These are phyloP conservation scores for Columba livia DNA, from an alignment of 2,113 vertebrate species.

Conservation along the genomic window DNA sequence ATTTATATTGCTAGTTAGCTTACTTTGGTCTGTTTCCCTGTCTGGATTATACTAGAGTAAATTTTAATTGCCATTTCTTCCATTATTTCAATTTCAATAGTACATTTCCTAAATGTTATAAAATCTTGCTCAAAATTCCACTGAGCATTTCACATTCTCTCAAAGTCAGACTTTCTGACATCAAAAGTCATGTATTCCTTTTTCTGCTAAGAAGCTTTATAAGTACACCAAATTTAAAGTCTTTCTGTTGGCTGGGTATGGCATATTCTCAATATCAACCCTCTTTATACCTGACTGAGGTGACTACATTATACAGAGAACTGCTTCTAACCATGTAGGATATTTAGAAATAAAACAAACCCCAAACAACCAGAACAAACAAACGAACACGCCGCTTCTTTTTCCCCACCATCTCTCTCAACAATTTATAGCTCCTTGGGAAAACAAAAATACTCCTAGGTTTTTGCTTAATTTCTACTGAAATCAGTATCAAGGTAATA, in stretches of 20 bases:
- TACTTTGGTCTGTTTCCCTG: background rate
- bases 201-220: background rate
- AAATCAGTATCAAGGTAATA: background rate
- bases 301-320: background rate
- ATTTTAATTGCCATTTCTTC: slow-evolving; percentile 1
- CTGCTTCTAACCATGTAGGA: background rate
- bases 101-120: background rate
- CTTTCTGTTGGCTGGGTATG: background rate
- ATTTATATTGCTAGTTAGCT: background rate
- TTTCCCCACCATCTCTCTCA: background rate
- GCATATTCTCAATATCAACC: background rate
- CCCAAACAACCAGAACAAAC: background rate
- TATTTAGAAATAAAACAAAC: background rate
- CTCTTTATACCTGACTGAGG: background rate
- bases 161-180: background rate
- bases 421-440: background rate
- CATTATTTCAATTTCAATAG: background rate
- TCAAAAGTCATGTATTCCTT: background rate
- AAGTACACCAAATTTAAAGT: background rate
- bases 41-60: background rate
- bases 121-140: background rate
- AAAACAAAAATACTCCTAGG: background rate
- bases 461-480: slow-evolving; percentile 2
- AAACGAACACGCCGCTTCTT: background rate
- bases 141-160: background rate